Evolutionary conservation across 23 tunicate genomes (phyloP).

Genomic region (Halocynthia aurantium): DNA sequence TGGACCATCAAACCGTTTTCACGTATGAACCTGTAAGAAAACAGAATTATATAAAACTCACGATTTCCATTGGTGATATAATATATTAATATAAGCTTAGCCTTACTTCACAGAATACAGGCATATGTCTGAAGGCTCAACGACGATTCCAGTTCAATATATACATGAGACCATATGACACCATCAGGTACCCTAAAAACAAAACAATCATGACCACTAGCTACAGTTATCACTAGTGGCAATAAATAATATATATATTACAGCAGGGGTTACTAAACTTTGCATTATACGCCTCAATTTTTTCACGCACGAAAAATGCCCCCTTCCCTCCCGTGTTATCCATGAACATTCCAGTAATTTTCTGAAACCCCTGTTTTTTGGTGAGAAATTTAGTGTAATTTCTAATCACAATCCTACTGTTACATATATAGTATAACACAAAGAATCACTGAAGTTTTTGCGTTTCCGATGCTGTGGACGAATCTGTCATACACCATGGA

Average conservation of each 20-base stretch:
- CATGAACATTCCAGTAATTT: not conserved
- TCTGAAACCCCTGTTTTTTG: not conserved
- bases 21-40: constrained; percentile 49
- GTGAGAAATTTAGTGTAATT: not conserved
- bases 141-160: constrained; percentile 52
- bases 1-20: constrained; percentile 30
- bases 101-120: constrained; percentile 26
- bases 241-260: too few species aligned
- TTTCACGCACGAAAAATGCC: not conserved
- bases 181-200: constrained; percentile 26
- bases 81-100: not conserved
- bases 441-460: constrained; percentile 38
- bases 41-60: not conserved
- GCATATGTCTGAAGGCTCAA: constrained; percentile 29
- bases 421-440: constrained; percentile 20
- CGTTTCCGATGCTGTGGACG: constrained; percentile 56
- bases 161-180: constrained; percentile 33
- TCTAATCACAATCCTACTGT: not conserved
- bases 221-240: too few species aligned
- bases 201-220: too few species aligned
- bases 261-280: too few species aligned
- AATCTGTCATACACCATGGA: constrained; percentile 25
- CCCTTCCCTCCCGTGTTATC: not conserved
- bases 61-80: not conserved
- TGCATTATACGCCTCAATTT: too few species aligned